phyloP scores from a whole-genome alignment of 2,797 vertebrate species.

The Phoxinus dragarum region DNA sequence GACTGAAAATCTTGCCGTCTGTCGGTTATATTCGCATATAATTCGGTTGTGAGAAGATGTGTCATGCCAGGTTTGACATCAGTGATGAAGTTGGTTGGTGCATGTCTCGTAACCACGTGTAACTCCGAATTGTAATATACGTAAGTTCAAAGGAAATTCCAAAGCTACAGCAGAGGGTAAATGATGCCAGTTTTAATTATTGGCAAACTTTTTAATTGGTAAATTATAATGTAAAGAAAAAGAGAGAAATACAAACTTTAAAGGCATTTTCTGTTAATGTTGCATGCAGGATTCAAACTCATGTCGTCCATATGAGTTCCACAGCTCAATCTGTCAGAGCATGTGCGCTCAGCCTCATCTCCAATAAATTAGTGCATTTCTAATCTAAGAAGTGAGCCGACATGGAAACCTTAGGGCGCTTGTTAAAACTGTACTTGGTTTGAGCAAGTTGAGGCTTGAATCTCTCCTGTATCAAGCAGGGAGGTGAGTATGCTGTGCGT shows the following conservation, averaged over 20 bases:
- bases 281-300: background rate
- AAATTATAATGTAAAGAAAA: background rate
- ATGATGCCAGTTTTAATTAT: background rate
- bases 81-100: background rate
- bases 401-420: conserved; percentile 37
- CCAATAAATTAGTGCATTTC: conserved; percentile 18
- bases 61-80: background rate
- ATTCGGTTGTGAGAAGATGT: background rate
- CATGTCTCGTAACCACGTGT: background rate
- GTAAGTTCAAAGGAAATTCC: background rate
- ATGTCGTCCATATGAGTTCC: background rate
- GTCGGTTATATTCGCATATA: background rate
- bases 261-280: background rate
- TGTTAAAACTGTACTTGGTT: conserved; percentile 44
- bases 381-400: conserved; percentile 32
- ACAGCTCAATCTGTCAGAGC: conserved; percentile 8
- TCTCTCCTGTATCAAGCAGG: conserved; percentile 32
- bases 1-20: background rate
- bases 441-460: conserved; percentile 22
- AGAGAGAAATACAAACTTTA: background rate
- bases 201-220: background rate
- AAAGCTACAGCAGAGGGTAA: background rate
- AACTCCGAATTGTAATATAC: background rate
- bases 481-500: conserved; percentile 19
- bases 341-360: background rate